phyloP scores from a whole-genome alignment of 53 echinoderm and acorn worm genomes.

The Glandiceps talaboti region DNA sequence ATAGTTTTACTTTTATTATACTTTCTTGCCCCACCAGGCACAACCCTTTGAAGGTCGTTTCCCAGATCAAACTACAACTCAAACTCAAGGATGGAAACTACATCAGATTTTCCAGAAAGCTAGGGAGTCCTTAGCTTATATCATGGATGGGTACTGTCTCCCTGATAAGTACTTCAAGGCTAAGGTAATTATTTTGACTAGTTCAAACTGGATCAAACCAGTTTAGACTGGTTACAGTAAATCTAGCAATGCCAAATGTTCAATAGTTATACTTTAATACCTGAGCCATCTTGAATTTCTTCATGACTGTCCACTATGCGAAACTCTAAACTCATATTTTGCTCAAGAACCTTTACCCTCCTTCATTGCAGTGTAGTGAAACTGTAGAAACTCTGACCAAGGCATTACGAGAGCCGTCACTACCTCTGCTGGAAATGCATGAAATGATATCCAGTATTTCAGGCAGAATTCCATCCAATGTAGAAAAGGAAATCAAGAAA shows the following conservation, averaged over 20 bases:
- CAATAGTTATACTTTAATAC: no score
- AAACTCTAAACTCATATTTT: no score
- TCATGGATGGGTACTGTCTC: slow-evolving; percentile 86
- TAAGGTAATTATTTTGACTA: slow-evolving; percentile 39
- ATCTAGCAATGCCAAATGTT: no score
- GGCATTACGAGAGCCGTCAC: slow-evolving; percentile 61
- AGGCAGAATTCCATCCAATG: slow-evolving; percentile 56
- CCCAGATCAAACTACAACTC: slow-evolving; percentile 21
- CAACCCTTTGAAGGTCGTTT: slow-evolving; percentile 49
- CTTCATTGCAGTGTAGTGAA: slow-evolving; percentile 34
- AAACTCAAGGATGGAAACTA: slow-evolving; percentile 49
- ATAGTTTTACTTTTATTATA: background rate
- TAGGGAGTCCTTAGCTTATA: slow-evolving; percentile 53
- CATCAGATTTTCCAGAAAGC: slow-evolving; percentile 63
- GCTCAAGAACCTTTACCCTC: background rate
- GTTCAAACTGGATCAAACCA: no score
- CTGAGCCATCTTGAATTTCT: no score
- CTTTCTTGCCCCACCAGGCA: slow-evolving; percentile 35
- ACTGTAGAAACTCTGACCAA: slow-evolving; percentile 43
- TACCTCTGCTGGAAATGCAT: slow-evolving; percentile 90
- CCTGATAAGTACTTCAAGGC: slow-evolving; percentile 57
- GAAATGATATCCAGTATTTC: slow-evolving; percentile 90
- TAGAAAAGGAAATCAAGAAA: slow-evolving; percentile 75
- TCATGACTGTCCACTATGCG: no score
- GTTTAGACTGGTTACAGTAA: no score